These are phyloP conservation scores for Hypomecis atomaria DNA, from an alignment of 2,888 invertebrate species.

Conservation along the genomic window DNA sequence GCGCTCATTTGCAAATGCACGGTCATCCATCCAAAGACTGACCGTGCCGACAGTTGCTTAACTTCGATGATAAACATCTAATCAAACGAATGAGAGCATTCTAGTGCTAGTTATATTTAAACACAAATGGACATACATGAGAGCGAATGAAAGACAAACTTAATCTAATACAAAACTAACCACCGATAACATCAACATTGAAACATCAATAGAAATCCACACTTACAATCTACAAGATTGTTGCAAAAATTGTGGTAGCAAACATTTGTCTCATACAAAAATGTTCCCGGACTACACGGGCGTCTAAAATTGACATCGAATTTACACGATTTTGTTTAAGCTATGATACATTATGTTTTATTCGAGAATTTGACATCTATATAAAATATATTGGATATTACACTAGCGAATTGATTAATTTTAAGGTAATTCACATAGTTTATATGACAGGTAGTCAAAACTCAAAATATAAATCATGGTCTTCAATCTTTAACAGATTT, in stretches of 20 bases:
- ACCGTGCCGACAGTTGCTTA: too few species aligned
- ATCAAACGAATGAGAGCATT: not conserved
- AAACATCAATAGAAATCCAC: slow-evolving; percentile 73
- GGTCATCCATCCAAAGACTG: too few species aligned
- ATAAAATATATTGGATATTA: slow-evolving; percentile 72
- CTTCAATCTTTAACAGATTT: not conserved
- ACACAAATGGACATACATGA: slow-evolving; percentile 24
- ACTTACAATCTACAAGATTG: slow-evolving; percentile 59
- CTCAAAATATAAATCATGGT: not conserved
- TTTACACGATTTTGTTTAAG: slow-evolving; percentile 78
- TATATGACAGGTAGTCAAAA: slow-evolving; percentile 1
- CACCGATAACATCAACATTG: slow-evolving; percentile 59
- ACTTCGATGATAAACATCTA: too few species aligned
- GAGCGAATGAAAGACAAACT: slow-evolving; percentile 48
- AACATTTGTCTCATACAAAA: slow-evolving; percentile 71
- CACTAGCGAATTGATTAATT: slow-evolving; percentile 45
- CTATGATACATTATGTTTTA: slow-evolving; percentile 75
- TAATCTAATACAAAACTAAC: slow-evolving; percentile 61
- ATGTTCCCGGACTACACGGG: slow-evolving; percentile 64
- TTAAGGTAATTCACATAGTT: slow-evolving; percentile 33
- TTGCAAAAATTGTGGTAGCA: slow-evolving; percentile 81
- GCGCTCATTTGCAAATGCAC: too few species aligned
- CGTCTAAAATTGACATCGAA: slow-evolving; percentile 82
- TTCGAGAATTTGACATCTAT: slow-evolving; percentile 79
- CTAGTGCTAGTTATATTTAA: slow-evolving; percentile 10